Percentiles rank a stretch among this genome's conserved stretches.
phyloP scores from a whole-genome alignment of 2,113 vertebrate species.

The Mirza zaza region DNA sequence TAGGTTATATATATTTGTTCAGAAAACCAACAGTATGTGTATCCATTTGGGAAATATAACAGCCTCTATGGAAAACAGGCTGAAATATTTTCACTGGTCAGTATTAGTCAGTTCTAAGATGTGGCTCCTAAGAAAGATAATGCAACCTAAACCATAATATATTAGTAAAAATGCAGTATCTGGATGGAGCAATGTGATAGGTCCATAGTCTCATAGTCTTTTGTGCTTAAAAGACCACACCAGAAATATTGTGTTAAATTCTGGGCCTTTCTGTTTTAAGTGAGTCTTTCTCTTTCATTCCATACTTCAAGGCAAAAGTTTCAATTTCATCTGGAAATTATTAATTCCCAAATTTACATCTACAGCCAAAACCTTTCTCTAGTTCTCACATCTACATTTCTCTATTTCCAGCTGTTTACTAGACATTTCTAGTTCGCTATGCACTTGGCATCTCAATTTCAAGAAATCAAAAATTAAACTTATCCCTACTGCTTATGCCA shows the following conservation, averaged over 20 bases:
- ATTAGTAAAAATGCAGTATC: not conserved
- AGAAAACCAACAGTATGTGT: not conserved
- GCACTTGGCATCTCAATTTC: not conserved
- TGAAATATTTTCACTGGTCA: not conserved
- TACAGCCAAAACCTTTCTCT: not conserved
- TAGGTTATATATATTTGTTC: not conserved
- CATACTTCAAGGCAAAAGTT: not conserved
- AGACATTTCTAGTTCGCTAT: not conserved
- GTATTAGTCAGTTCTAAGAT: not conserved
- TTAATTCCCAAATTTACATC: not conserved
- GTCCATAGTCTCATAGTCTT: not conserved
- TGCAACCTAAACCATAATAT: not conserved
- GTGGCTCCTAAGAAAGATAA: not conserved
- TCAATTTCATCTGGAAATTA: not conserved
- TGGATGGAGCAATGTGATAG: not conserved
- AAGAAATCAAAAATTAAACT: not conserved
- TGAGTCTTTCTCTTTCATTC: slow-evolving; percentile 2
- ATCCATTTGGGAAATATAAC: not conserved
- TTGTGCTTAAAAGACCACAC: not conserved
- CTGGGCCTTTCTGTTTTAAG: not conserved
- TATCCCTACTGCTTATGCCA: not conserved
- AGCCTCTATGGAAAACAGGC: not conserved
- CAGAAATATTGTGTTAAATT: not conserved
- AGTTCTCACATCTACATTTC: not conserved
- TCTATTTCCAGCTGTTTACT: not conserved